phyloP scores from a whole-genome alignment of 2,113 vertebrate genomes.

The Talpa occidentalis region DNA sequence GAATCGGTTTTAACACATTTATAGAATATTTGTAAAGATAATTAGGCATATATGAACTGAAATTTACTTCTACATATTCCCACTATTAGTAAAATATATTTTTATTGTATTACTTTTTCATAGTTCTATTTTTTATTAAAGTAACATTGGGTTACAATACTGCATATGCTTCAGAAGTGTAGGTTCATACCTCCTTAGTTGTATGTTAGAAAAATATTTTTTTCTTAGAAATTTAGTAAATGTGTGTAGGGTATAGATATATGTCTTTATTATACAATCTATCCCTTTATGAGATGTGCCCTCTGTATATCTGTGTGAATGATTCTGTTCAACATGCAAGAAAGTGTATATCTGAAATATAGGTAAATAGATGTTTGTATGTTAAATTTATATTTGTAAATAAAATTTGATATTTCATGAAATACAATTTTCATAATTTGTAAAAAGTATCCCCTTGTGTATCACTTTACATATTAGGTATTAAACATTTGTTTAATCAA shows the following conservation, averaged over 20 bases:
- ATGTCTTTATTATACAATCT: not conserved
- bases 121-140: no score
- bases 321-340: not conserved
- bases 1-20: conserved; percentile 37
- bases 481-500: not conserved
- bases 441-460: not conserved
- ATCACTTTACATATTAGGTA: not conserved
- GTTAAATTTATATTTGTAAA: conserved; percentile 22
- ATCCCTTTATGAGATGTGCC: not conserved
- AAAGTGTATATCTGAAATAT: not conserved
- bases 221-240: conserved; percentile 13
- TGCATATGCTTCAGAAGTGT: no score
- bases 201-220: not conserved
- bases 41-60: not conserved
- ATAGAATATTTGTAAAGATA: conserved; percentile 38
- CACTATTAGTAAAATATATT: not conserved
- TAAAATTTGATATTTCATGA: not conserved
- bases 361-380: not conserved
- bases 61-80: not conserved
- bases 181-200: no score
- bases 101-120: no score
- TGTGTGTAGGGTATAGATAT: not conserved
- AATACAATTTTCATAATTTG: conserved; percentile 18
- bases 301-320: not conserved
- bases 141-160: no score